A percentile compares a stretch with the other conserved stretches of the same genome.
Conservation (phyloP, 2,113 vertebrate genomes). For the Ginglymostoma cirratum region DNA sequence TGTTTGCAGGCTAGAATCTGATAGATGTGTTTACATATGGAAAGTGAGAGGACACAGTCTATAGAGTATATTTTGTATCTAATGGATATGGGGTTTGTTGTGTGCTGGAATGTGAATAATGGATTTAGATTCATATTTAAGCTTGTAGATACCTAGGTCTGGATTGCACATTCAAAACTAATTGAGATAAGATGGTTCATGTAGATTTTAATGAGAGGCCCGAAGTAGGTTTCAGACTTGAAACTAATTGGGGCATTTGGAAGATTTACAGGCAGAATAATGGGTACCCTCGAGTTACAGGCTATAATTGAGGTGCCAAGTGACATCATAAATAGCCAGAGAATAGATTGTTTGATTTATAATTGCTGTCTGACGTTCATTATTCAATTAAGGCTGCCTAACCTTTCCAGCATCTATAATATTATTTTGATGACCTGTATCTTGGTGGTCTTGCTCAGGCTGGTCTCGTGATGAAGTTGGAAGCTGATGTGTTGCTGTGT, state of each 20-base stretch:
- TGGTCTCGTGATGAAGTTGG: background rate
- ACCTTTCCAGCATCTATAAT: background rate
- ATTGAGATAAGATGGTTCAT: background rate
- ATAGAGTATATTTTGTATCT: no score
- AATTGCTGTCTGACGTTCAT: background rate
- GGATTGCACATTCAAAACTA: background rate
- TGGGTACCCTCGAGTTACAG: background rate
- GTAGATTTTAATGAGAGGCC: background rate
- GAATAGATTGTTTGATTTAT: background rate
- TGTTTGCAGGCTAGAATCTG: background rate
- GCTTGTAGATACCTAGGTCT: background rate
- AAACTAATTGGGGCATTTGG: conserved; percentile 8
- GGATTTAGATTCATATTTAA: background rate
- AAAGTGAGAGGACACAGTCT: no score
- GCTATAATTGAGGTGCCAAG: background rate
- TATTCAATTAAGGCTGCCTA: background rate
- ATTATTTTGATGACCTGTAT: background rate
- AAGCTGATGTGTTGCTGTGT: background rate
- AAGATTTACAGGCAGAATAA: background rate
- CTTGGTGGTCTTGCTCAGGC: background rate
- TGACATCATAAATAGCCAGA: background rate
- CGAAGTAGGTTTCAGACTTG: no score
- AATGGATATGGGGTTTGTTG: background rate
- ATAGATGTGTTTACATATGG: background rate
- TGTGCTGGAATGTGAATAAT: background rate